These are phyloP conservation scores for Orientallactaga bullata DNA, from an alignment of 2,113 vertebrate genomes.

Conservation along the genomic window DNA sequence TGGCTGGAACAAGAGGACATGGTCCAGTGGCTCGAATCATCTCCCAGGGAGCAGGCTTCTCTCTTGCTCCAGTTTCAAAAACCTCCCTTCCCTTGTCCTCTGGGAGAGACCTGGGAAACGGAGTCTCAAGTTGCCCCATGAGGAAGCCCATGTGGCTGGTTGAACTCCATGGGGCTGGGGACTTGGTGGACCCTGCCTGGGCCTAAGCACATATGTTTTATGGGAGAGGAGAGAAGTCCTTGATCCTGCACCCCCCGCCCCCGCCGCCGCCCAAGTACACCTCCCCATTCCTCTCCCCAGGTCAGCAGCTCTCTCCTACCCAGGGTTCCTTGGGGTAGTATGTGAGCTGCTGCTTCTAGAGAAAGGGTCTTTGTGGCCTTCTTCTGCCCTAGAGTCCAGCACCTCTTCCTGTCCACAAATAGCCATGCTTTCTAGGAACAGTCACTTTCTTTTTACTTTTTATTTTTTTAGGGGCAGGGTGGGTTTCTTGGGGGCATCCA, in stretches of 20 bases:
- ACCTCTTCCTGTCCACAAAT: not conserved
- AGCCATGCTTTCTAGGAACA: not conserved
- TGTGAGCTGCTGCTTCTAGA: not conserved
- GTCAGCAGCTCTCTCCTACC: not conserved
- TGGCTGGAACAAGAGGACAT: slow-evolving; percentile 47
- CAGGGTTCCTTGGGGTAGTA: not conserved
- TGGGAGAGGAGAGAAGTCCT: not conserved
- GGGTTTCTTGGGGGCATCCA: not conserved
- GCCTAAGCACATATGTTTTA: not conserved
- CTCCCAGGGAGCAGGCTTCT: slow-evolving; percentile 10
- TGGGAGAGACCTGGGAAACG: not conserved
- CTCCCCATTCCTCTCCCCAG: not conserved
- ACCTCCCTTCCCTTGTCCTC: not conserved
- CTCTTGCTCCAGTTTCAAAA: slow-evolving; percentile 24
- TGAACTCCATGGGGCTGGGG: not conserved
- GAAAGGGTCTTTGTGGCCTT: not conserved
- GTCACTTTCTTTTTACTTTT: not conserved
- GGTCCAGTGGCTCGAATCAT: not conserved
- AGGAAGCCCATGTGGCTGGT: not conserved
- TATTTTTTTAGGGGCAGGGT: not conserved
- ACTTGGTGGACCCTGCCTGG: not conserved
- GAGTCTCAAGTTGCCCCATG: not conserved
- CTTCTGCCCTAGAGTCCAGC: not conserved
- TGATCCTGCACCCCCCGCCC: not conserved
- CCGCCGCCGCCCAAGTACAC: not conserved